Evolutionary conservation across 2,888 invertebrate species (phyloP).

Genomic region (Chrysolina haemoptera): DNA sequence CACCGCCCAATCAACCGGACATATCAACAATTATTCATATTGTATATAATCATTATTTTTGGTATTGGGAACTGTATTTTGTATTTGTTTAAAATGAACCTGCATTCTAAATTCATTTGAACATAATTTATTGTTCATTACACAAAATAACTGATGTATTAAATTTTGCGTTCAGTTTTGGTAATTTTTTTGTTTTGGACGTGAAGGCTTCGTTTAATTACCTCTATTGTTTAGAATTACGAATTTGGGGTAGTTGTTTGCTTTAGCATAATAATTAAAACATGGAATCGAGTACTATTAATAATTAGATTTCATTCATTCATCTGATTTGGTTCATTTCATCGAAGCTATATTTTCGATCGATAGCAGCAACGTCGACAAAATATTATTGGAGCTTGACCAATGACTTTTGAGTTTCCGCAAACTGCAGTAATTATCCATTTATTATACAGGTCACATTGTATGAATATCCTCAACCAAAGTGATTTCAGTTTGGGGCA

Average conservation of each 20-base stretch:
- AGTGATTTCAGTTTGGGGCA: not conserved
- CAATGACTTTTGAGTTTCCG: not conserved
- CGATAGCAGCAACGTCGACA: not conserved
- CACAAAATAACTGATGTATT: slow-evolving; percentile 34
- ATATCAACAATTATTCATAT: not conserved
- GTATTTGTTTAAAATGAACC: not conserved
- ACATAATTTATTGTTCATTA: slow-evolving; percentile 36
- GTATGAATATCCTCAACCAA: not conserved
- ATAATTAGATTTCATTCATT: slow-evolving; percentile 18
- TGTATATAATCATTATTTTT: not conserved
- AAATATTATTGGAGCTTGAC: not conserved
- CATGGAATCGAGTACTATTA: slow-evolving; percentile 25
- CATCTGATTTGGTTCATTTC: not conserved
- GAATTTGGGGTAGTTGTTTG: slow-evolving; percentile 25
- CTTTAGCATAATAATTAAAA: slow-evolving; percentile 32
- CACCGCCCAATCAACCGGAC: not conserved
- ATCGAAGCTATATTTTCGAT: not conserved
- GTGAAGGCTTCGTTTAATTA: slow-evolving; percentile 35
- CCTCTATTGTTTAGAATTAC: slow-evolving; percentile 36
- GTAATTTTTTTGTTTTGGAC: slow-evolving; percentile 26
- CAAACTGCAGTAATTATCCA: not conserved
- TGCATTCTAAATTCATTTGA: slow-evolving; percentile 25
- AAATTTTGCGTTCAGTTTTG: slow-evolving; percentile 29
- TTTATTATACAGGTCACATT: not conserved
- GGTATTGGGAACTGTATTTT: not conserved